Base-by-base conservation (phyloP, 2,888 invertebrate species). In the Acleris holmiana region DNA sequence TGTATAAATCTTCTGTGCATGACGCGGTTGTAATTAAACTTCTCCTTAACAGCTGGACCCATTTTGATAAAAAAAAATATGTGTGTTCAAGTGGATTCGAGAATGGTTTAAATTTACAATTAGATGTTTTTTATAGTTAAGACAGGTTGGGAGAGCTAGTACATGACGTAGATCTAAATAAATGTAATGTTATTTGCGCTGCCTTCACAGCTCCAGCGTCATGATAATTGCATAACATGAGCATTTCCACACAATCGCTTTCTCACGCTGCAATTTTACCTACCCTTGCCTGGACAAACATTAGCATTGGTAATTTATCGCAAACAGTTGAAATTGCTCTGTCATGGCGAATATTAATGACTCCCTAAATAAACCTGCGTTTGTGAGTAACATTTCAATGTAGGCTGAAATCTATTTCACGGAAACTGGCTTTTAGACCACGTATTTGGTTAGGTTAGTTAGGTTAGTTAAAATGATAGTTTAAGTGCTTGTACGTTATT, bases 301-400 rank as follows among this genome's bases (percentile, higher is more conserved):
- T 82, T 79, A 76, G 72, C 77, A 75, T 77, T 80, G 78, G 78
- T 84, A 85, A 85, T 83, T 79, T 76, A 84, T 75, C 73, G 74
- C 76, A 84, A 86, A 86, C 86, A 83, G 76, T 79, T 77, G 77
- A 76, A 82, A 84, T 83, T 83, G 80, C 75, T 74, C 77, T 84
- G 83, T 82, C 85, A 83, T 77, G 68, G 78, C 76, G 78, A 82
- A 83, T 84, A 85, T 85, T 84, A 85, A 86, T 82, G 82, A 80
- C 73, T 70, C 58, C 72, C 68, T 73, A 76, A 82, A 80, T 80
- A 82, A 79, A 79, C 76, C 66, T 70, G 70, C 67, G 69, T 76
- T 67, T 60, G 62, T 54, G 62, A 56, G 18, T 49, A 44, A 50
- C 41, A 19, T 17, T 44, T 60, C 15, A 51, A n/a, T 19, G 40